Evolutionary conservation across 2,113 vertebrate genomes (phyloP).

Genomic region (Zosterops japonicus): DNA sequence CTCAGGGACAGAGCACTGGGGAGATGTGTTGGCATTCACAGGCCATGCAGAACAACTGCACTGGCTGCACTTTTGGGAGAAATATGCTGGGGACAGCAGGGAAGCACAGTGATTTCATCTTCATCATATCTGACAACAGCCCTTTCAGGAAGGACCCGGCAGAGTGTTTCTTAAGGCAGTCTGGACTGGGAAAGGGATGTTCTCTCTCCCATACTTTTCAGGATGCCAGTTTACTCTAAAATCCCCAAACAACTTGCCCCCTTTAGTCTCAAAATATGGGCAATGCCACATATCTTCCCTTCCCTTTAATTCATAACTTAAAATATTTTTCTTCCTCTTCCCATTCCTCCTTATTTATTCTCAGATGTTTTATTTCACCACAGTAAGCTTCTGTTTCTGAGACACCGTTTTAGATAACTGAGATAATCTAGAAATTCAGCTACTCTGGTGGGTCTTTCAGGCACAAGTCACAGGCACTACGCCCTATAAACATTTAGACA

Average conservation of each 20-base stretch:
- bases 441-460: neutral
- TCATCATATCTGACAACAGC: neutral
- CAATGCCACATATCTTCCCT: neutral
- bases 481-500: neutral
- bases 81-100: slow-evolving; percentile 29
- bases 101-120: neutral
- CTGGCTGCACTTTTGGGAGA: neutral
- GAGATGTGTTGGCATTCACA: neutral
- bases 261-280: neutral
- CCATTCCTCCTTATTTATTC: neutral
- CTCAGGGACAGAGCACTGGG: neutral
- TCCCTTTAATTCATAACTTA: neutral
- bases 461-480: neutral
- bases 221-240: neutral
- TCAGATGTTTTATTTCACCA: neutral
- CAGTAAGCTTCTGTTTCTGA: neutral
- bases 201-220: neutral
- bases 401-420: neutral
- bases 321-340: neutral
- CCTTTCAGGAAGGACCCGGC: neutral
- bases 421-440: neutral
- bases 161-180: neutral
- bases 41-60: slow-evolving; percentile 36
- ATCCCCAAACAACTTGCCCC: neutral
- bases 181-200: neutral